These are phyloP conservation scores for Cryptocephalus moraei DNA, from an alignment of 2,888 invertebrate genomes.

Conservation along the genomic window DNA sequence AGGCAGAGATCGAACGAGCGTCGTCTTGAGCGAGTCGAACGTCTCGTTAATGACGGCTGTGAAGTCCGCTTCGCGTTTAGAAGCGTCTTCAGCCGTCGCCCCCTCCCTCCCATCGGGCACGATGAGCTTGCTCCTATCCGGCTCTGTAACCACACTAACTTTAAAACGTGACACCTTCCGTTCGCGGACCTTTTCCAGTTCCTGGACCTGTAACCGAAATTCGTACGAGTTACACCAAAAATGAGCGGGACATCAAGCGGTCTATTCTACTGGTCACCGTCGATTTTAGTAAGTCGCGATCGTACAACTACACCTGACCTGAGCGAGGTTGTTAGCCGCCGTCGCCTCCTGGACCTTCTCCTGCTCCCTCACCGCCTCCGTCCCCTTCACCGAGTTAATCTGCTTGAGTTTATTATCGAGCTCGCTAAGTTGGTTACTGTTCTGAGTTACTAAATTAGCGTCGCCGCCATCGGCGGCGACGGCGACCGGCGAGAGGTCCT, in stretches of 20 bases:
- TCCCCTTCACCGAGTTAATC: constrained; percentile 37
- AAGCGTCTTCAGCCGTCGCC: constrained; percentile 4
- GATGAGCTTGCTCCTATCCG: constrained; percentile 29
- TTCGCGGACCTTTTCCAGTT: constrained; percentile 17
- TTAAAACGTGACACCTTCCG: constrained; percentile 42
- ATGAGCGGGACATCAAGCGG: too few species aligned
- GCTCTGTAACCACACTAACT: constrained; percentile 43
- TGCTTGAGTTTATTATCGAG: constrained; percentile 52
- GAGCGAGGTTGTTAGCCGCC: not conserved
- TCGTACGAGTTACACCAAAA: too few species aligned
- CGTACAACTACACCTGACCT: not conserved
- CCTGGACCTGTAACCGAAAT: constrained; percentile 2
- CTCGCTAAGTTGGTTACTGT: constrained; percentile 41
- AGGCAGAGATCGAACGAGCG: constrained; percentile 24
- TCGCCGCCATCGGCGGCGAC: constrained; percentile 12
- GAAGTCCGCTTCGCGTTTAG: constrained; percentile 23
- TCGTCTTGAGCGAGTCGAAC: constrained; percentile 30
- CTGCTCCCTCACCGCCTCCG: not conserved
- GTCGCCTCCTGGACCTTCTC: not conserved
- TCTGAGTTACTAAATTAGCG: not conserved
- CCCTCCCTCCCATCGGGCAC: constrained; percentile 13
- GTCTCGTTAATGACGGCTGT: constrained; percentile 32
- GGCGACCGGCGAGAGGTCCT: constrained; percentile 31
- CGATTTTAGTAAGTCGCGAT: too few species aligned
- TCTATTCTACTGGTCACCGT: too few species aligned